Percentiles rank a stretch among this genome's conserved stretches.
phyloP scores from a whole-genome alignment of 2,113 vertebrate genomes.

The Barnardius zonarius region DNA sequence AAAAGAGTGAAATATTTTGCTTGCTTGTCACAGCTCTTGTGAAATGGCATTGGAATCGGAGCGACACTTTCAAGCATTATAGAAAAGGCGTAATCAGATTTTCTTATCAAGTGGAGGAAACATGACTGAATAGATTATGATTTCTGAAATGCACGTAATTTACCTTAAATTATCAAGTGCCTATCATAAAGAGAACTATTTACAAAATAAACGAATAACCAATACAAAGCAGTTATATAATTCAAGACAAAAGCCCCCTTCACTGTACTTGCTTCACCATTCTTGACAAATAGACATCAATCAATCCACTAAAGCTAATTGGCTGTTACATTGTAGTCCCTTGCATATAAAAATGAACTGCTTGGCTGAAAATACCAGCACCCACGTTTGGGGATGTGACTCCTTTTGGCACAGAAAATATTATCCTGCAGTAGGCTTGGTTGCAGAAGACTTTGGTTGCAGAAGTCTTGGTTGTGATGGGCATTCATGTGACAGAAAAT shows the following conservation, averaged over 20 bases:
- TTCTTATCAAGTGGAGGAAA: neutral
- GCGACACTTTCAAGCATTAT: neutral
- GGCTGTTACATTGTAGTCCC: neutral
- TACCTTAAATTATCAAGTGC: neutral
- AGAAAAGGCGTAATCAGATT: conserved; percentile 11
- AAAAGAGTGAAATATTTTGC: neutral
- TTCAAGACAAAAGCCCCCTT: neutral
- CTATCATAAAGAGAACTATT: neutral
- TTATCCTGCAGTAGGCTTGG: neutral
- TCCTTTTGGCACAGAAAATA: neutral
- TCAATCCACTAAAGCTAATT: neutral
- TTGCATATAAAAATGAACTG: neutral
- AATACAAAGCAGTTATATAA: neutral
- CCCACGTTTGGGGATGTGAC: neutral
- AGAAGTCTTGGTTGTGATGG: neutral
- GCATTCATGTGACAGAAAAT: neutral
- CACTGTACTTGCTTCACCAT: neutral
- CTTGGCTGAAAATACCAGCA: neutral
- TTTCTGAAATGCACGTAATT: neutral
- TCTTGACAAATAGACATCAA: neutral
- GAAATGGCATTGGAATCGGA: neutral
- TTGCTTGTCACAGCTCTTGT: neutral
- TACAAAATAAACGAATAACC: neutral
- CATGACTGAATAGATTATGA: neutral
- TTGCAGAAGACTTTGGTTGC: neutral